Base-by-base conservation (phyloP, 2,888 invertebrate species). In the Dryocosmus kuriphilus region DNA sequence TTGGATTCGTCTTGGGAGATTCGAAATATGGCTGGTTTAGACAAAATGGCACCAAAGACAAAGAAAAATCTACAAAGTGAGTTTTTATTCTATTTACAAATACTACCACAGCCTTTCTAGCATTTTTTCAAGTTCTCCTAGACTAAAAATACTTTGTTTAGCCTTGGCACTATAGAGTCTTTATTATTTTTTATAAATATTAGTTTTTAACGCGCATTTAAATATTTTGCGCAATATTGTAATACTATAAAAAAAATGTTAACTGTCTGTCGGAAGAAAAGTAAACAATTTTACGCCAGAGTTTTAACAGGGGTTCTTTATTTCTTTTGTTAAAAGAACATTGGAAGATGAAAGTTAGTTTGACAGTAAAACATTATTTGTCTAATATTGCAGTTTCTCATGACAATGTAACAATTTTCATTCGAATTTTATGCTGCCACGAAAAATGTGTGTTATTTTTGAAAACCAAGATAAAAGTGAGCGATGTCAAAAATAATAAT, bases 21-120 rank as follows among this genome's bases (percentile, higher is more conserved):
- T 74, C 93, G 93, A 83, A 94, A 94, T 80, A 93, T 93, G 91
- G 93, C 94, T 35, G 94, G 94, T 71, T 93, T 95, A 85, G 94
- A 95, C 88, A 94, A 93, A 87, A 93, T 93, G 90, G 92, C 94
- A 22, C 82, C 86, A 27, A 88, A 89, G 76, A 81, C 83, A 41
- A 87, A 88, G 76, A 87, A 85, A 51, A 67, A 81, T 76, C 60
- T 76, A 14, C 83, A 83, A 76, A 83, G 86, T 88, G 81, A 86
- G 83, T 85, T 30, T 3, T 38, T 67, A 67, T 38, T 67, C 22
- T 24, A 24, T 35, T 67, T 67, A n/a, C 32, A 57, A 57, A 14
- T 55, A 22, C 8, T 55, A 22, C 55, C 22, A 3, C 22, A 55
- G 8, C 55, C 22, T 22, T 22, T 1, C 41, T 41, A 16, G 16